Evolutionary conservation across 2,113 vertebrate genomes (phyloP), one percentile per base, ranked within the genome.

Genomic region (Chloropsis hardwickii): DNA sequence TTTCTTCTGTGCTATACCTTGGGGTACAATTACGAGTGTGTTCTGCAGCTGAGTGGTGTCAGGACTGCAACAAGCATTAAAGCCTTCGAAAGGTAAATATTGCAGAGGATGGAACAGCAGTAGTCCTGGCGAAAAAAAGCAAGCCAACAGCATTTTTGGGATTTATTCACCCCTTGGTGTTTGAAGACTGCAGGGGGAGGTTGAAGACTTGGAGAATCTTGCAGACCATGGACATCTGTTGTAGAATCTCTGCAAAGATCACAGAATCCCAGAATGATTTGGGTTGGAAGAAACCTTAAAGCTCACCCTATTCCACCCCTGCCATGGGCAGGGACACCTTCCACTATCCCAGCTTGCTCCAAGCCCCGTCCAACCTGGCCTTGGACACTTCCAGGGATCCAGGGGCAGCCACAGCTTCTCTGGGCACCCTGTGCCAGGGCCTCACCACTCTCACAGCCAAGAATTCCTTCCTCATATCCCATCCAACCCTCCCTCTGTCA

Each of bases 21-120:
- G 16, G 96, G 82, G 94, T 89, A 51, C 90, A 77, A 66, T 97
- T 96, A 97, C 92, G 79, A 92, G 62, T 45, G 64, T 73, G 89
- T 35, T 92, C 90, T 90, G 80, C 74, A 73, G 94, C 95, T 67
- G 93, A 95, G 92, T 10, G 81, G 96, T 51, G 47, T 81, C 94
- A 92, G 82, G 86, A 69, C 93, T 81, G 96, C 77, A 87, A 91
- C 45, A 72, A 88, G 88, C 72, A 51, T 76, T 77, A 65, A 88
- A 86, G 79, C 28, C 81, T 54, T 81, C 4, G 1, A 18, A 81
- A 92, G 78, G 87, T 92, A 94, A 95, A 79, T 88, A 66, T 7
- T 81, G 81, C 58, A 40, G 33, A 61, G 87, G 69, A 35, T 48
- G 54, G 54, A 65, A 64, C 50, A 64, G 60, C 22, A 62, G 58